A percentile compares a stretch with the other conserved stretches of the same genome.
phyloP scores from a whole-genome alignment of 2,888 invertebrate species.

The Lepidonotus clava region DNA sequence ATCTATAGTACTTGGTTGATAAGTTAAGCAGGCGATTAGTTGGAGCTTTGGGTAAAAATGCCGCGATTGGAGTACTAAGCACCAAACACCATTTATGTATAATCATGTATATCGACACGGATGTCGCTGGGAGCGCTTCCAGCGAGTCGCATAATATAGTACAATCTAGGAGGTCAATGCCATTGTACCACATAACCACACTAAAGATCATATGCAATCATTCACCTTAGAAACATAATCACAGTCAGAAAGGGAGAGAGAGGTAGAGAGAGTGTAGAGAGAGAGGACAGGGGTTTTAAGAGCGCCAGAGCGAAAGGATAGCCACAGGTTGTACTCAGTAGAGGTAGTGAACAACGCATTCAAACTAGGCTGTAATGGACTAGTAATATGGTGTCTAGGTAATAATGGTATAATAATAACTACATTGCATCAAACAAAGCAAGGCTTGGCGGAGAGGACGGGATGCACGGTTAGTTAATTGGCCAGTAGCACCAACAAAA shows the following conservation, averaged over 20 bases:
- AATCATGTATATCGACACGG: conserved; percentile 11
- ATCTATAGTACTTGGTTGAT: conserved; percentile 7
- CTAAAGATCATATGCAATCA: conserved; percentile 52
- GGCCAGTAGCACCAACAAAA: conserved; percentile 57
- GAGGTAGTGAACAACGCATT: conserved; percentile 52
- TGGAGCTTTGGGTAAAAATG: background rate
- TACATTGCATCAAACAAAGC: conserved; percentile 53
- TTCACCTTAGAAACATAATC: conserved; percentile 51
- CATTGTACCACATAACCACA: conserved; percentile 43
- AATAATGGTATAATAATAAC: conserved; percentile 50
- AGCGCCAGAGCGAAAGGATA: conserved; percentile 39
- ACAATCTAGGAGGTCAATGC: conserved; percentile 45
- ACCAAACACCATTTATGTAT: conserved; percentile 53
- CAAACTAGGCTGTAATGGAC: conserved; percentile 50
- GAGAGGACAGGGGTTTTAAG: background rate
- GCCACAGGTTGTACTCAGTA: conserved; percentile 47
- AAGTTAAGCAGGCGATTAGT: conserved; percentile 44
- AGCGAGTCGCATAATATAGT: conserved; percentile 30
- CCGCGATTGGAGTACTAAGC: background rate
- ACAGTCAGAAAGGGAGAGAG: conserved; percentile 38
- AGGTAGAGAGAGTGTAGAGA: conserved; percentile 22
- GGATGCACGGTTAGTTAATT: conserved; percentile 52
- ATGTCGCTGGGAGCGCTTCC: conserved; percentile 2
- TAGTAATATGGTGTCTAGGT: conserved; percentile 48
- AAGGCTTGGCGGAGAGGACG: conserved; percentile 50